Evolutionary conservation across 2,113 vertebrate species (phyloP).

Genomic region (Todiramphus chloris): DNA sequence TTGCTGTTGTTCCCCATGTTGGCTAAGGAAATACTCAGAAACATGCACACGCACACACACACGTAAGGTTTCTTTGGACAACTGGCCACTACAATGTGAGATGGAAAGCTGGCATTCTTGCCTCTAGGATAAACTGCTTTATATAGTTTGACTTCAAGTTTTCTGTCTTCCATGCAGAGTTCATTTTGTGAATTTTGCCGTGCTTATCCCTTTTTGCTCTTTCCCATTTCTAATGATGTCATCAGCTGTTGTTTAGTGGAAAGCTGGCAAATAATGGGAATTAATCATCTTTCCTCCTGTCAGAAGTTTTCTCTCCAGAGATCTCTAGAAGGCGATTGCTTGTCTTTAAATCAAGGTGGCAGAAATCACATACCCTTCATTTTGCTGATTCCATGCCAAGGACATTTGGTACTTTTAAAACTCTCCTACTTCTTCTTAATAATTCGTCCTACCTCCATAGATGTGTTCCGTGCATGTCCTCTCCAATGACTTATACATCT

Average conservation of each 20-base stretch:
- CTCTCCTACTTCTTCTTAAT: neutral
- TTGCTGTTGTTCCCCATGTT: neutral
- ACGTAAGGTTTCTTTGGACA: neutral
- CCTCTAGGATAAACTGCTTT: neutral
- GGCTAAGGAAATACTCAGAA: neutral
- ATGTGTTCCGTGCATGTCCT: neutral
- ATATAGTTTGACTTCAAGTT: neutral
- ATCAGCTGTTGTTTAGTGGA: slow-evolving; percentile 11
- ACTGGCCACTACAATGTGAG: neutral
- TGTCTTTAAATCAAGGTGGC: neutral
- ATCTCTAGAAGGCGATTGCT: slow-evolving; percentile 27
- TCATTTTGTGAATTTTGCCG: neutral
- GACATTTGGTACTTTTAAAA: neutral
- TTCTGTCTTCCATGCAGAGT: neutral
- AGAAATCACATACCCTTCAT: neutral
- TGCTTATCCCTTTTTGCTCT: neutral
- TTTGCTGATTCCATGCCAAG: neutral
- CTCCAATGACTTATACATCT: neutral
- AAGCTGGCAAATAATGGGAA: slow-evolving; percentile 1
- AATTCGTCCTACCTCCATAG: neutral
- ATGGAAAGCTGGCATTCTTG: neutral
- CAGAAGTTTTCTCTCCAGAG: neutral
- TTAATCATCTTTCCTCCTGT: neutral
- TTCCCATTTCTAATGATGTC: neutral
- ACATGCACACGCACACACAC: rapidly evolving